These are phyloP conservation scores for Magallana angulata DNA, from an alignment of 1,140 invertebrate species.

Conservation along the genomic window DNA sequence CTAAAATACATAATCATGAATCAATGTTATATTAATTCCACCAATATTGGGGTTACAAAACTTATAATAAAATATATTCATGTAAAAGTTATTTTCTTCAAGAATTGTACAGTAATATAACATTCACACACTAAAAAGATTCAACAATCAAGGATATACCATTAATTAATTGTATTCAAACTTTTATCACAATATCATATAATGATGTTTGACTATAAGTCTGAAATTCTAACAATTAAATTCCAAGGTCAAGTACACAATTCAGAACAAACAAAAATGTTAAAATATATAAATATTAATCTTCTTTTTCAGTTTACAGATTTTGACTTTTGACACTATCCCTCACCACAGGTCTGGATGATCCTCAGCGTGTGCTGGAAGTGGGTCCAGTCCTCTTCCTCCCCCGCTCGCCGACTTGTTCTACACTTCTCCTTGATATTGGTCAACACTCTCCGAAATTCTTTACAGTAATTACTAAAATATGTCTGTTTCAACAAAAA, in stretches of 20 bases:
- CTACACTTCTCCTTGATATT: slow-evolving; percentile 78
- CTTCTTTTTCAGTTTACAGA: neutral
- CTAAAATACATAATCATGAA: too few relatives aligned
- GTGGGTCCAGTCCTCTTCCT: slow-evolving; percentile 78
- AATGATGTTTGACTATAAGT: neutral
- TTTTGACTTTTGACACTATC: neutral
- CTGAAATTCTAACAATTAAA: too few relatives aligned
- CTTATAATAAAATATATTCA: too few relatives aligned
- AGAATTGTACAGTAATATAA: too few relatives aligned
- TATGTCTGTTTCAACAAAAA: slow-evolving; percentile 76
- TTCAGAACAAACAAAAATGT: too few relatives aligned
- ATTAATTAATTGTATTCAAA: too few relatives aligned
- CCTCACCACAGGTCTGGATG: slow-evolving; percentile 79
- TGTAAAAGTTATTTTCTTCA: too few relatives aligned
- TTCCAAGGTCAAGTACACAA: neutral
- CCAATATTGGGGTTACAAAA: too few relatives aligned
- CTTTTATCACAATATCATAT: neutral
- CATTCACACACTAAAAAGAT: too few relatives aligned
- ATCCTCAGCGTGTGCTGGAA: slow-evolving; percentile 79
- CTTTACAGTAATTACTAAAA: slow-evolving; percentile 73
- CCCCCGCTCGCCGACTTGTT: slow-evolving; percentile 60
- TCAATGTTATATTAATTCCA: too few relatives aligned
- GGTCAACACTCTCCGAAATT: slow-evolving; percentile 75
- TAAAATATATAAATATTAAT: neutral
- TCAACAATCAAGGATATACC: too few relatives aligned